Percentiles rank a stretch among this genome's conserved stretches.
Evolutionary conservation across 2,113 vertebrate species (phyloP).

Genomic region (Festucalex cinctus): DNA sequence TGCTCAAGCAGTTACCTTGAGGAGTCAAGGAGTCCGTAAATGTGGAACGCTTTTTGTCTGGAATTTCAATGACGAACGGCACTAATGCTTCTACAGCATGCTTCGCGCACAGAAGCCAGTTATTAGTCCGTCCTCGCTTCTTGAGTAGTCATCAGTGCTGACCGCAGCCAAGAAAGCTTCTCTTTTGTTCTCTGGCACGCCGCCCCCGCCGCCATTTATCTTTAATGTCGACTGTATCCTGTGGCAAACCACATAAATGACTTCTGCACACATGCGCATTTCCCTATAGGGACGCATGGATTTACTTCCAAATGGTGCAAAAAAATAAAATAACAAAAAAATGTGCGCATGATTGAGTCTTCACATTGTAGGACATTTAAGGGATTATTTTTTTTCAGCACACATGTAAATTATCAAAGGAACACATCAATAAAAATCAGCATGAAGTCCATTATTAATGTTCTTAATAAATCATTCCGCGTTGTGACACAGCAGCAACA

Average conservation of each 20-base stretch:
- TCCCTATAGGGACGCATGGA: slow-evolving; percentile 8
- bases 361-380: slow-evolving; percentile 27
- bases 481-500: slow-evolving; percentile 18
- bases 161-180: slow-evolving; percentile 10
- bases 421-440: slow-evolving; percentile 63
- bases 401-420: slow-evolving; percentile 51
- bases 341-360: slow-evolving; percentile 10
- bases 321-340: background rate
- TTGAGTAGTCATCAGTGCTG: slow-evolving; percentile 15
- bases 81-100: background rate
- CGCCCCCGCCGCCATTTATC: slow-evolving; percentile 4
- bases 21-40: background rate
- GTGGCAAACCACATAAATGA: slow-evolving; percentile 34
- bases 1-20: background rate
- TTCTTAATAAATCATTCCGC: slow-evolving; percentile 59
- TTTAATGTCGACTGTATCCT: background rate
- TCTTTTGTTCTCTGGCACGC: slow-evolving; percentile 4
- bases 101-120: background rate
- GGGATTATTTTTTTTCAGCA: slow-evolving; percentile 51
- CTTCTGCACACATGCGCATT: slow-evolving; percentile 12
- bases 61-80: slow-evolving; percentile 10
- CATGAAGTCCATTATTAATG: slow-evolving; percentile 44
- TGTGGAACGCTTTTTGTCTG: slow-evolving; percentile 1
- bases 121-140: slow-evolving; percentile 27
- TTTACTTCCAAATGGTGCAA: slow-evolving; percentile 18